A percentile compares a stretch with the other conserved stretches of the same genome.
Conservation (phyloP, 2,797 vertebrate species). For the Hirundo rustica region DNA sequence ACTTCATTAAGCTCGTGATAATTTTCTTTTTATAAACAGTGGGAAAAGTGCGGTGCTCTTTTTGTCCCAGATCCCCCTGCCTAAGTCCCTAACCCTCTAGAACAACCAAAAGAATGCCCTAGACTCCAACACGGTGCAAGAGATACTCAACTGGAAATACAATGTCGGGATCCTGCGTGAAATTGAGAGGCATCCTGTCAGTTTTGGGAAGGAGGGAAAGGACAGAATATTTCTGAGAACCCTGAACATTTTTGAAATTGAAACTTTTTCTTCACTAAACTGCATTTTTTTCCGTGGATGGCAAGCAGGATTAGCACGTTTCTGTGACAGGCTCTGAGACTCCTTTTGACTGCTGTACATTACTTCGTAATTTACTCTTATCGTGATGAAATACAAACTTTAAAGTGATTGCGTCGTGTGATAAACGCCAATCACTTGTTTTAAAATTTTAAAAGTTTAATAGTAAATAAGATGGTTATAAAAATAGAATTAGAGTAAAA, state of each 20-base stretch:
- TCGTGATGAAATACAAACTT: background rate
- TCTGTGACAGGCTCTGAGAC: background rate
- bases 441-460: too few relatives aligned
- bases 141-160: background rate
- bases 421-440: too few relatives aligned
- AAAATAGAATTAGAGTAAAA: too few relatives aligned
- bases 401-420: background rate
- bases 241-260: background rate
- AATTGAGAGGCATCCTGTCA: background rate
- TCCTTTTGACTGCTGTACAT: background rate
- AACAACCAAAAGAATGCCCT: too few relatives aligned
- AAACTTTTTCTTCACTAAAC: background rate
- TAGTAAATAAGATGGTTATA: too few relatives aligned
- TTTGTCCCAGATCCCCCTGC: too few relatives aligned
- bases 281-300: background rate
- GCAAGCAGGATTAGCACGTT: background rate
- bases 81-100: too few relatives aligned
- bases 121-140: too few relatives aligned
- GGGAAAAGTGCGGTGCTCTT: background rate
- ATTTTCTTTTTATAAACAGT: background rate
- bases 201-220: background rate
- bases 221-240: background rate
- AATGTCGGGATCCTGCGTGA: background rate
- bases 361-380: background rate
- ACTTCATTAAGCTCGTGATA: background rate